Evolutionary conservation across 2,113 vertebrate species (phyloP).

Genomic region (Hiodon alosoides): DNA sequence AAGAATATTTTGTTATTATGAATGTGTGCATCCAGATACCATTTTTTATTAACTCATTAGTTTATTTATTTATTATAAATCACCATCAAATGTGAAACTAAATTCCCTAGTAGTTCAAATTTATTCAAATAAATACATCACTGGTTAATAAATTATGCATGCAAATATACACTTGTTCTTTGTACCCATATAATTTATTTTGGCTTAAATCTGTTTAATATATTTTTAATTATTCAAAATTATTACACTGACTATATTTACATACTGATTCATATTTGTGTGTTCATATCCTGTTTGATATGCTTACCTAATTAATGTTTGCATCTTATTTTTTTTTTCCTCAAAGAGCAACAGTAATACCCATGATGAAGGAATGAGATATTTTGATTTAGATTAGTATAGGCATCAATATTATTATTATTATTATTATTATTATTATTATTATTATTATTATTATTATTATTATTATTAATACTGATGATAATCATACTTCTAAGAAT

Average conservation of each 20-base stretch:
- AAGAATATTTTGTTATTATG: no score
- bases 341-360: conserved; percentile 15
- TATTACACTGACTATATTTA: conserved; percentile 26
- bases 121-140: conserved; percentile 18
- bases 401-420: not conserved
- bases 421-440: not conserved
- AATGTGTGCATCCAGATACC: no score
- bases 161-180: conserved; percentile 26
- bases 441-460: not conserved
- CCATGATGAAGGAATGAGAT: conserved; percentile 12
- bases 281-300: conserved; percentile 21
- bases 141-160: conserved; percentile 23
- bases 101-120: conserved; percentile 19
- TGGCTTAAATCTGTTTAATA: conserved; percentile 38
- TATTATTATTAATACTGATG: not conserved
- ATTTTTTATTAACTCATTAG: not conserved
- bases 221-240: conserved; percentile 29
- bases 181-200: conserved; percentile 37
- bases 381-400: conserved; percentile 9
- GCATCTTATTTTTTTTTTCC: conserved; percentile 18
- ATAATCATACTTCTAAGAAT: not conserved
- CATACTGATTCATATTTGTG: conserved; percentile 25
- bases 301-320: conserved; percentile 27
- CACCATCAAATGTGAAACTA: conserved; percentile 12
- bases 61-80: conserved; percentile 3